phyloP scores from a whole-genome alignment of 2,797 vertebrate species.

The Apogon hyalosoma region DNA sequence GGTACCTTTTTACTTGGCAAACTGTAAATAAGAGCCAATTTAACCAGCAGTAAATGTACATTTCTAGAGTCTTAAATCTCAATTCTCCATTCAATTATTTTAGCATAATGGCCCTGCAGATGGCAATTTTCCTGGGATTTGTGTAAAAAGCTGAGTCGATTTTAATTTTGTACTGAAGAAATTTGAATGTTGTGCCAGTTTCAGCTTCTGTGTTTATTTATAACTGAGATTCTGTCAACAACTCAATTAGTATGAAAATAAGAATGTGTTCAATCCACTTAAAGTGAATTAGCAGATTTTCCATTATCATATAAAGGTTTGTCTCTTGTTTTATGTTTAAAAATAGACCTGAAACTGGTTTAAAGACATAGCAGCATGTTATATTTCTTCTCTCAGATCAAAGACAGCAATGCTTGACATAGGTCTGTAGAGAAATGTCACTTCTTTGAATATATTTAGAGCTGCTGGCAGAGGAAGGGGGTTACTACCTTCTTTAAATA shows the following conservation, averaged over 20 bases:
- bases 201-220: slow-evolving; percentile 14
- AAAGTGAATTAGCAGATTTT: slow-evolving; percentile 23
- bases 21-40: neutral
- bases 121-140: neutral
- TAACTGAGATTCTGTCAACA: slow-evolving; percentile 14
- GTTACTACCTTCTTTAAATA: slow-evolving; percentile 8
- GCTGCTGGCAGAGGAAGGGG: neutral
- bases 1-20: neutral
- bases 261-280: slow-evolving; percentile 18
- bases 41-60: neutral
- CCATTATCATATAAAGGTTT: slow-evolving; percentile 3
- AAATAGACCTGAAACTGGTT: slow-evolving; percentile 1
- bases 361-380: neutral
- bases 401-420: neutral
- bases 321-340: slow-evolving; percentile 14
- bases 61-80: neutral
- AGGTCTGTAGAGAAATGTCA: neutral
- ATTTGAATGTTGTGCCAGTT: slow-evolving; percentile 23
- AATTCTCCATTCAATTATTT: slow-evolving; percentile 9
- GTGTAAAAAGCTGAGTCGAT: slow-evolving; percentile 2
- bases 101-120: slow-evolving; percentile 5
- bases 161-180: slow-evolving; percentile 12
- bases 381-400: neutral
- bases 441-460: neutral
- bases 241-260: slow-evolving; percentile 13